These are phyloP conservation scores for Cotesia glomerata DNA, from an alignment of 1,140 invertebrate genomes.

Conservation along the genomic window DNA sequence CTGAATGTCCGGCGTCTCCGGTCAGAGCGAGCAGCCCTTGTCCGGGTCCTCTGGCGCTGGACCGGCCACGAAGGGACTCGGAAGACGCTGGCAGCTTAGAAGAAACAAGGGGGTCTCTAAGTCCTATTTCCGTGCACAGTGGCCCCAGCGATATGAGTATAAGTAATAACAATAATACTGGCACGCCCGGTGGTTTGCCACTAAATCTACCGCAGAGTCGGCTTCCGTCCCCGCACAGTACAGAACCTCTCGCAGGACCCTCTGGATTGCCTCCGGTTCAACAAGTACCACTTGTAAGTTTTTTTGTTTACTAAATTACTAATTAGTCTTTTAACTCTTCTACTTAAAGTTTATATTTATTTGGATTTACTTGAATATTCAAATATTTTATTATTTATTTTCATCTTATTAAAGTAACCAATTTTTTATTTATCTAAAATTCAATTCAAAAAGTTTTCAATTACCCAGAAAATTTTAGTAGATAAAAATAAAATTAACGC, in stretches of 20 bases:
- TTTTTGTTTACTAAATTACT: not conserved
- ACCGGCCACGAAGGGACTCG: slow-evolving; percentile 57
- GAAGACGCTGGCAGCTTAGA: slow-evolving; percentile 57
- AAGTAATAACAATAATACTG: slow-evolving; percentile 63
- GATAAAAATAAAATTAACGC: too few relatives aligned
- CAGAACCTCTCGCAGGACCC: slow-evolving; percentile 75
- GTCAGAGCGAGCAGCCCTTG: slow-evolving; percentile 59
- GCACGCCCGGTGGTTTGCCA: slow-evolving; percentile 40
- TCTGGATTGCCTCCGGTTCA: slow-evolving; percentile 82
- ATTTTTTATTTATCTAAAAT: too few relatives aligned
- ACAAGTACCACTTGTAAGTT: slow-evolving; percentile 82
- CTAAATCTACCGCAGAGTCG: slow-evolving; percentile 58
- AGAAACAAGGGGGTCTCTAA: slow-evolving; percentile 60
- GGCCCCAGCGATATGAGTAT: slow-evolving; percentile 68
- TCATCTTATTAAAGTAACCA: too few relatives aligned
- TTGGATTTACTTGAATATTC: too few relatives aligned
- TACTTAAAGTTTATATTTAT: not conserved
- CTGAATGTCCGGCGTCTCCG: slow-evolving; percentile 51
- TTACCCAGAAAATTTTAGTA: too few relatives aligned
- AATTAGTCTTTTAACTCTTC: not conserved
- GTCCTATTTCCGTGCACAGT: slow-evolving; percentile 62
- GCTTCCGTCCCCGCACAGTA: slow-evolving; percentile 70
- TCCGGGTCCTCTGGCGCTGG: slow-evolving; percentile 56
- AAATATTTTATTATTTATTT: too few relatives aligned
- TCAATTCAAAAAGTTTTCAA: too few relatives aligned